These are phyloP conservation scores for Sericinus montela DNA, from an alignment of 2,888 invertebrate species.

Conservation along the genomic window DNA sequence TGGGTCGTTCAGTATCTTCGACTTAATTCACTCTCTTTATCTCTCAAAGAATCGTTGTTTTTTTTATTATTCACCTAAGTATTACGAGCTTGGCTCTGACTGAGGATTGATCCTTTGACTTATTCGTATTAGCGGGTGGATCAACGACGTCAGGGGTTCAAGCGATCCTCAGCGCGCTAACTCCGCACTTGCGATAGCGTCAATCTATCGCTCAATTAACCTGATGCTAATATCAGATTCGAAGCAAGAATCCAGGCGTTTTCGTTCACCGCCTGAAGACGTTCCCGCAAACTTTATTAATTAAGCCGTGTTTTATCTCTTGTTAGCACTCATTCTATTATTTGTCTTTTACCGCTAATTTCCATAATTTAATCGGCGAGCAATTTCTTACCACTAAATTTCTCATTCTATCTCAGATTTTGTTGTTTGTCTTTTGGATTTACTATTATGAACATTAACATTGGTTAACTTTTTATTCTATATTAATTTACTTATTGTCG, in stretches of 20 bases:
- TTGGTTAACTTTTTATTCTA: too few relatives aligned
- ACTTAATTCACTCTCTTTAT: conserved; percentile 42
- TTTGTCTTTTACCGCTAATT: conserved; percentile 79
- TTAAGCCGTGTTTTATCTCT: conserved; percentile 80
- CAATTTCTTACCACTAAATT: conserved; percentile 74
- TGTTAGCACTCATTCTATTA: conserved; percentile 80
- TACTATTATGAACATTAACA: conserved; percentile 40
- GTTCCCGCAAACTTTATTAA: conserved; percentile 77
- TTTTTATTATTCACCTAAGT: conserved; percentile 29
- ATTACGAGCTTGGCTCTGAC: conserved; percentile 19
- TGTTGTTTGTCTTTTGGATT: conserved; percentile 61
- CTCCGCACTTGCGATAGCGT: conserved; percentile 64
- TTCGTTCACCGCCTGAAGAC: conserved; percentile 59
- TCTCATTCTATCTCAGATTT: conserved; percentile 72
- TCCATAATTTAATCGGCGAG: conserved; percentile 76
- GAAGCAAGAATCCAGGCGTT: conserved; percentile 65
- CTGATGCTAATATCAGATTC: conserved; percentile 76
- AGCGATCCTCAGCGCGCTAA: conserved; percentile 29
- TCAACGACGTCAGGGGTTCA: conserved; percentile 33
- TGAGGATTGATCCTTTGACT: conserved; percentile 49
- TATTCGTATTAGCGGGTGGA: conserved; percentile 53
- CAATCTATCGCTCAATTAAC: conserved; percentile 78
- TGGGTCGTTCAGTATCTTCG: conserved; percentile 44
- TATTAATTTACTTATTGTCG: not conserved
- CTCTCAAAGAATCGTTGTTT: too few relatives aligned